Evolutionary conservation across 2,797 vertebrate species (phyloP).

Genomic region (Aphelocoma californica): DNA sequence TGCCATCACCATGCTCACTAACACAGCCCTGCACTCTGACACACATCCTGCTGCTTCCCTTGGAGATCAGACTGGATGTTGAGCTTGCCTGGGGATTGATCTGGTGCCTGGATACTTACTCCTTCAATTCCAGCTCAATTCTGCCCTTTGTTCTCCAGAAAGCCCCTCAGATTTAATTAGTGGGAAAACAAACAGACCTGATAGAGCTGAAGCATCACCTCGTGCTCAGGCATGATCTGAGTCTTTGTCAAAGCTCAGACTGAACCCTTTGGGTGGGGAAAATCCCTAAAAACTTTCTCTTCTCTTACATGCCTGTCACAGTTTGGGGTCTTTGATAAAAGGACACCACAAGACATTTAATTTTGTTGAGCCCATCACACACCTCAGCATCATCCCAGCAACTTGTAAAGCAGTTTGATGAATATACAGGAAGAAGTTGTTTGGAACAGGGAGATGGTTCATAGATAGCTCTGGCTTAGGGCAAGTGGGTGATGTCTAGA

Average conservation of each 20-base stretch:
- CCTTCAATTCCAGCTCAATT: background rate
- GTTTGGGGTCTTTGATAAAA: background rate
- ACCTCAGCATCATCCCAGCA: background rate
- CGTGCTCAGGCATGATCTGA: background rate
- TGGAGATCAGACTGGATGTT: background rate
- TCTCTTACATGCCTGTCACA: background rate
- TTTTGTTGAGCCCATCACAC: background rate
- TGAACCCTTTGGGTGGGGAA: background rate
- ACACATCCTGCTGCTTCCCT: background rate
- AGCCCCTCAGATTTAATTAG: background rate
- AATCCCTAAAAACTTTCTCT: background rate
- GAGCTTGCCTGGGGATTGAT: background rate
- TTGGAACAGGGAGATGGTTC: background rate
- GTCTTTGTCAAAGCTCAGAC: background rate
- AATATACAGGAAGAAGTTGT: background rate
- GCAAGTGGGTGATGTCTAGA: background rate
- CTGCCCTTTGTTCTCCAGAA: background rate
- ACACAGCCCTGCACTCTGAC: background rate
- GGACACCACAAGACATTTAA: background rate
- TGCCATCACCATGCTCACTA: background rate
- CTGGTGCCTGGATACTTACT: background rate
- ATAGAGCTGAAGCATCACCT: background rate
- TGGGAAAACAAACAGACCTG: background rate
- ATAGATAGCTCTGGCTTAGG: background rate
- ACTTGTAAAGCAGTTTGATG: background rate